phyloP scores from a whole-genome alignment of 1,140 invertebrate genomes.

The Holotrichia oblita region DNA sequence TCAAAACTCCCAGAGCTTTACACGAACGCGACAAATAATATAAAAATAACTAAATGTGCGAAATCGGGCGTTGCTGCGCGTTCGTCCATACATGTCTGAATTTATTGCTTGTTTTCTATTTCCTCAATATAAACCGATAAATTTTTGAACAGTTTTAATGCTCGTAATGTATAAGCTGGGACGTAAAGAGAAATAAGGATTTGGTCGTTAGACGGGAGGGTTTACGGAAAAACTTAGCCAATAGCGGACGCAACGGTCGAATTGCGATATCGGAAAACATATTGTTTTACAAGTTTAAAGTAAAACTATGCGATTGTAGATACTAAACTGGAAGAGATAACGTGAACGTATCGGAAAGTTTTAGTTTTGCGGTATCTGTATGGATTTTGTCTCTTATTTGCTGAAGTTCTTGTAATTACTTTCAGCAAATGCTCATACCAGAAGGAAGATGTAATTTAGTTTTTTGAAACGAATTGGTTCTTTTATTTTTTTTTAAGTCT shows the following conservation, averaged over 20 bases:
- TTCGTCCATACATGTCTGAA: neutral
- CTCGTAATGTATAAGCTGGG: neutral
- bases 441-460: no score
- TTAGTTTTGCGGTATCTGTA: neutral
- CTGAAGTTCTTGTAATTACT: neutral
- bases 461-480: no score
- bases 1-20: neutral
- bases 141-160: constrained; percentile 27
- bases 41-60: constrained; percentile 31
- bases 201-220: neutral
- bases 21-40: constrained; percentile 5
- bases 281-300: constrained; percentile 26
- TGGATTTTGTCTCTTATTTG: neutral
- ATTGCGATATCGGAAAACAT: neutral
- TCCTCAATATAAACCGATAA: constrained; percentile 10
- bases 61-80: neutral
- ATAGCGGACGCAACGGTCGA: neutral
- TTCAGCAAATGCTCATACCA: no score
- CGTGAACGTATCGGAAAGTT: neutral
- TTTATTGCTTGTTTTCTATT: constrained; percentile 31
- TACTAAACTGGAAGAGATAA: neutral
- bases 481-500: no score
- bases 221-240: constrained; percentile 13
- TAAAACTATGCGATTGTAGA: constrained; percentile 11
- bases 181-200: constrained; percentile 8